Base-by-base conservation (phyloP, 1,140 invertebrate genomes). In the Drosophila dunni region DNA sequence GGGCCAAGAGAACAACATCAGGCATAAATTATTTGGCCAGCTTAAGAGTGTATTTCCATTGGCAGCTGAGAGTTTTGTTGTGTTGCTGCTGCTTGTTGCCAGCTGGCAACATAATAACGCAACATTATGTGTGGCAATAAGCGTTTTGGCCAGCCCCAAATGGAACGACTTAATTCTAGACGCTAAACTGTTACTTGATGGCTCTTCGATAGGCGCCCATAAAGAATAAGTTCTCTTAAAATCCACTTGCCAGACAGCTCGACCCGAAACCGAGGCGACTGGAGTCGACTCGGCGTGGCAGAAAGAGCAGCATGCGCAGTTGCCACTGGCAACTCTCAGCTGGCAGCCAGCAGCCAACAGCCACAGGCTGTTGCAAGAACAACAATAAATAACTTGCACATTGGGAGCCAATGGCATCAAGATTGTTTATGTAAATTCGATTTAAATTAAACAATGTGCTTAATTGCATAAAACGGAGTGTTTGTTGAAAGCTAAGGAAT, bases 281-380 rank as follows among this genome's bases (percentile, higher is more conserved):
- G 5, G 24, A 3, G 24, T 13, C 44, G 38, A 40, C 11, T 9
- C 11, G 38, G 38, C 17, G 7, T 7, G 5, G 1, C 42, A 29
- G 45, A 15, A 10, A 40, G 29, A 40, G 53, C 74, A 67, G 63
- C 74, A 77, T 77, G 74, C 74, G 74, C 74, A 77, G 69, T 73
- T 66, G 69, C 69, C 69, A 54, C 54, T 38, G 66, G 66, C 67
- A 48, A 46, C 73, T 75, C 73, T 75, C 73, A 65, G 73, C 64
- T 72, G 69, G 62, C 51, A 15, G 60, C 53, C 51, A 34, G 62
- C 51, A 15, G 60, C 17, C 17, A 29, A 29, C 36, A 64, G 61
- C 67, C 50, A 71, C 68, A 71, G 53, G 63, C 69, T 72, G 69
- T 72, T 65, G 69, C 69, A 60, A 60, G 53, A 40, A 38, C n/a